Evolutionary conservation across 2,113 vertebrate genomes (phyloP), one percentile per base, ranked within the genome.

Genomic region (Helogale parvula): DNA sequence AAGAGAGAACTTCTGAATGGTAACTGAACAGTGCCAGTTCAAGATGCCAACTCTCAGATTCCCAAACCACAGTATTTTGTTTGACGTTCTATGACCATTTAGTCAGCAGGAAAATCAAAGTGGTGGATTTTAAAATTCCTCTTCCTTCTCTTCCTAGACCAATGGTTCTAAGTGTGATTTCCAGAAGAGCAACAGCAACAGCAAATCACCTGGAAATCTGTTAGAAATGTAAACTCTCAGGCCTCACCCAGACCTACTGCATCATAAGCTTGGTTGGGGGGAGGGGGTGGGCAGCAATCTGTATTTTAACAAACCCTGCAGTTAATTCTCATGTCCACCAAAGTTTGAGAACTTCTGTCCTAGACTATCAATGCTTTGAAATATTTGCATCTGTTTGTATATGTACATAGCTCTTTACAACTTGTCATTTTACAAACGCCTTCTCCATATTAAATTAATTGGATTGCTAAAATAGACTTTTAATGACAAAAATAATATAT

Each of bases 401-500:
- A 66, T 76, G 57, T 35, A 93, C 2, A 77, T 3, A 93, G 25
- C 45, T 79, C n/a, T 80, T 92, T 87, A 81, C 25, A 84, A 45
- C 19, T 25, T 69, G 6, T 80, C 80, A 81, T 88, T 89, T 96
- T 54, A 79, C 84, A 65, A 95, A 89, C 27, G 33, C 35, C 74
- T 74, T 95, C 35, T 93, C 77, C 63, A 72, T 83, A 80, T 9
- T 77, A 41, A 12, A 57, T 50, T 91, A 81, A 94, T 35, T 68
- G 97, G 83, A 92, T 9, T 71, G 45, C n/a, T 88, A 71, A 7
- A 90, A 93, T 90, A 63, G 76, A 81, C n/a, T 96, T 91, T 94
- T 76, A 95, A 85, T 88, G 54, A 57, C 54, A 21, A 54, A 54
- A 54, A 54, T 17, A 17, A 54, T 21, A 21, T 21, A 57, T 57